Base-by-base conservation (phyloP, 2,113 vertebrate species). In the Rana temporaria region DNA sequence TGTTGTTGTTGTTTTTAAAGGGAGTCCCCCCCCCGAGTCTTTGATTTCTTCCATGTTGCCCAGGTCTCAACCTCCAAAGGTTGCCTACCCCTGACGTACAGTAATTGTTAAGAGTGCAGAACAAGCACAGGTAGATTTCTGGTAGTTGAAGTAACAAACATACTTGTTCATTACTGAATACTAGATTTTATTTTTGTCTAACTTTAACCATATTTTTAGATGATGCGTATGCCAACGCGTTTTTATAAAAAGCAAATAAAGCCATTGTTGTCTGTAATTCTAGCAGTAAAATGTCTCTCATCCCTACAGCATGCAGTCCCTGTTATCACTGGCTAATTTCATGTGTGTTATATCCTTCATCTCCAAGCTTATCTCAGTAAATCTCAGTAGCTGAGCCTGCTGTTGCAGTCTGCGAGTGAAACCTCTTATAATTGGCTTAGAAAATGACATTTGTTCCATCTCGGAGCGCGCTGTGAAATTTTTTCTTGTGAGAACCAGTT, bases 261-360 rank as follows among this genome's bases (percentile, higher is more conserved):
- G 48, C 19, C 48, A 55, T 78, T 55, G 4, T 34, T 66, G 24
- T 67, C 22, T 66, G 76, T 34, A 78, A 55, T 67, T 65, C 63
- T 68, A 68, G 52, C 53, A 57, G 64, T 30, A 69, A n/a, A 79
- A 79, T 68, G 38, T 38, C 53, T 59, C 52, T 42, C 18, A 59
- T 69, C 26, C 60, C 30, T 32, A 62, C 18, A 69, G 65, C 77
- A 79, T 65, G 52, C 55, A 65, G 19, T 57, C 59, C 77, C 22
- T 38, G 53, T 79, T 53, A 19, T 60, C 22, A 52, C 65, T 59
- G 53, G 77, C 5, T 20, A 57, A 79, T 57, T 79, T 59, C 65
- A 79, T 79, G 65, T 69, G 77, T 32, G n/a, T 69, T 79, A 79
- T 59, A 79, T 79, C 77, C 18, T 68, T 79, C 77, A 79, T 59